Base-by-base conservation (phyloP, 2,113 vertebrate genomes). In the Burhinus bistriatus region DNA sequence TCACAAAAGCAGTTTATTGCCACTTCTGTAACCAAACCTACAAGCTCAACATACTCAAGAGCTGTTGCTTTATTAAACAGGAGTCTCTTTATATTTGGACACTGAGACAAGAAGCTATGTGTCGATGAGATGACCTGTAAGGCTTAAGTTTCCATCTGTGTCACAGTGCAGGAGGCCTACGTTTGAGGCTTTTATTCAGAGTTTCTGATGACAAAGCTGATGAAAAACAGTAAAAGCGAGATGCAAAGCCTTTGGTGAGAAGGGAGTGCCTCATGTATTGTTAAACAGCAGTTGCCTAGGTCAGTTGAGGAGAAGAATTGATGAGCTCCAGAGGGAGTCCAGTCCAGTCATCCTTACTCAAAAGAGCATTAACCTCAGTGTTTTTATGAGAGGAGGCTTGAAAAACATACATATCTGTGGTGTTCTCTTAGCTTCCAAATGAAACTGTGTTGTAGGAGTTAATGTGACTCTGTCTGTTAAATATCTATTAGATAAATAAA, bases 171-270 rank as follows among this genome's bases (percentile, higher is more conserved):
- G 27, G n/a, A 92, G 29, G 32, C 34, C 1, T 0, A 1, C 3
- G 6, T 65, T 78, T 57, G 40, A 83, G 83, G 58, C 40, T 78
- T 92, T 87, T 88, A 57, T 44, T 94, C 25, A 49, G 81, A 93
- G 69, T n/a, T 94, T 77, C 52, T 87, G 88, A 78, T 91, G 94
- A 89, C 59, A 82, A 78, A 87, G 81, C 61, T 96, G 93, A 94
- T 95, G 73, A 87, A 79, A 94, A 95, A 82, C 57, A 65, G 82
- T 71, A 68, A 93, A 92, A 92, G 40, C 49, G 78, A 81, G 80
- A 79, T 3, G 15, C 38, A 47, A 59, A 84, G 69, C 49, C 62
- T 89, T 85, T 87, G 72, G 61, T 78, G 90, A 92, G 44, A 38
- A 85, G 77, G 86, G 69, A 91, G 73, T 45, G 80, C 49, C 72